Conservation (phyloP, 2,113 vertebrate genomes). For the Spea multiplicata region DNA sequence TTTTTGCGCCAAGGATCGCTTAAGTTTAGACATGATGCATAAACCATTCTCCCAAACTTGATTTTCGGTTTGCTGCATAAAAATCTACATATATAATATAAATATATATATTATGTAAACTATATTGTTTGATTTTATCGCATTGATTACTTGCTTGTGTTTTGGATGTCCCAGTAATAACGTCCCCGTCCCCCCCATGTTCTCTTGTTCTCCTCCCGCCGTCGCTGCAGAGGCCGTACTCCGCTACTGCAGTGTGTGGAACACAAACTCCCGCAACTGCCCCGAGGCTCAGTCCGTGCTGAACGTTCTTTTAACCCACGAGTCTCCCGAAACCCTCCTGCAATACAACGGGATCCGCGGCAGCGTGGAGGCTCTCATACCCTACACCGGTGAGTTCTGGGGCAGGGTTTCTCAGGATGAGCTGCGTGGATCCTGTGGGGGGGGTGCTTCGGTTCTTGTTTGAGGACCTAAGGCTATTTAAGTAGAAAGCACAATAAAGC, state of each 20-base stretch:
- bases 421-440: too few relatives aligned
- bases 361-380: slow-evolving; percentile 85
- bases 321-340: slow-evolving; percentile 80
- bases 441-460: too few relatives aligned
- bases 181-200: not conserved
- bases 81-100: not conserved
- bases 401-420: too few relatives aligned
- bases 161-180: not conserved
- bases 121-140: too few relatives aligned
- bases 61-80: too few relatives aligned
- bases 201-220: not conserved
- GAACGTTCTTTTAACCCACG: slow-evolving; percentile 76
- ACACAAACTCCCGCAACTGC: slow-evolving; percentile 89
- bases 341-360: slow-evolving; percentile 74
- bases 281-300: slow-evolving; percentile 85
- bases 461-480: too few relatives aligned
- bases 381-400: slow-evolving; percentile 79
- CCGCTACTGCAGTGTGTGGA: slow-evolving; percentile 81
- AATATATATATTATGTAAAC: too few relatives aligned
- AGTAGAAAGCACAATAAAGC: too few relatives aligned
- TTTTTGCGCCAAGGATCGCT: too few relatives aligned
- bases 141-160: too few relatives aligned
- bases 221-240: slow-evolving; percentile 77
- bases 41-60: too few relatives aligned
- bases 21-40: too few relatives aligned